Percentiles rank a stretch among this genome's conserved stretches.
Conservation (phyloP, 2,888 invertebrate species). For the Penaeus monodon region DNA sequence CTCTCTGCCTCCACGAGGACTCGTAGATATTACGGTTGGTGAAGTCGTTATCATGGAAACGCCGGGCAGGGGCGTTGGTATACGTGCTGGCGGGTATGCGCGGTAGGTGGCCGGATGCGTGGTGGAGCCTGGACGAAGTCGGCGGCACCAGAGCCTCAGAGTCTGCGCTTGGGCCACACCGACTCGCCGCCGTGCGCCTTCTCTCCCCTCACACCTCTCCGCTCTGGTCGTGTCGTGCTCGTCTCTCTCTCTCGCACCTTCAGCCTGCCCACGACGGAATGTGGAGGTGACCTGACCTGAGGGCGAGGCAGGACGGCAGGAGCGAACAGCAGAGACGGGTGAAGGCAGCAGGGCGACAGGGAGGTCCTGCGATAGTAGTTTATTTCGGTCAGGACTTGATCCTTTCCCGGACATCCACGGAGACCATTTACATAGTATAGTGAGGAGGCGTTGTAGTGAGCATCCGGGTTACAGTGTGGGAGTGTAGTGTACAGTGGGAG, state of each 20-base stretch:
- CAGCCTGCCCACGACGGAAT: constrained; percentile 11
- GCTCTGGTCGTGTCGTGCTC: background rate
- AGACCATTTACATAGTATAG: constrained; percentile 17
- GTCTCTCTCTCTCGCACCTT: constrained; percentile 11
- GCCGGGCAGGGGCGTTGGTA: constrained; percentile 14
- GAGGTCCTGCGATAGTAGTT: no score
- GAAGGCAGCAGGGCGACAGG: constrained; percentile 6
- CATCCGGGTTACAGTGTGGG: constrained; percentile 12
- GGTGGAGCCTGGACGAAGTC: constrained; percentile 10
- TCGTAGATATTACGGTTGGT: background rate
- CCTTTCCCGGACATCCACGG: background rate
- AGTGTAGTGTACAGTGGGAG: constrained; percentile 18
- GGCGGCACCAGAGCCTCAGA: constrained; percentile 17
- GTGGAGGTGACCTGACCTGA: constrained; percentile 23
- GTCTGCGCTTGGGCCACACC: constrained; percentile 25
- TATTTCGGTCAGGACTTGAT: no score
- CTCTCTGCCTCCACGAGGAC: no score
- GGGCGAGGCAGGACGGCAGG: constrained; percentile 10
- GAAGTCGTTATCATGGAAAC: background rate
- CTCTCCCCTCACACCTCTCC: constrained; percentile 19
- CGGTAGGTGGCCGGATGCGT: constrained; percentile 20
- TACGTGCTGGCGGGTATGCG: background rate
- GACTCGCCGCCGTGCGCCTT: constrained; percentile 23
- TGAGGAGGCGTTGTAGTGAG: background rate
- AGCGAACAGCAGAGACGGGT: background rate